Conservation (phyloP, 2,888 invertebrate genomes). For the Nesidiocoris tenuis region DNA sequence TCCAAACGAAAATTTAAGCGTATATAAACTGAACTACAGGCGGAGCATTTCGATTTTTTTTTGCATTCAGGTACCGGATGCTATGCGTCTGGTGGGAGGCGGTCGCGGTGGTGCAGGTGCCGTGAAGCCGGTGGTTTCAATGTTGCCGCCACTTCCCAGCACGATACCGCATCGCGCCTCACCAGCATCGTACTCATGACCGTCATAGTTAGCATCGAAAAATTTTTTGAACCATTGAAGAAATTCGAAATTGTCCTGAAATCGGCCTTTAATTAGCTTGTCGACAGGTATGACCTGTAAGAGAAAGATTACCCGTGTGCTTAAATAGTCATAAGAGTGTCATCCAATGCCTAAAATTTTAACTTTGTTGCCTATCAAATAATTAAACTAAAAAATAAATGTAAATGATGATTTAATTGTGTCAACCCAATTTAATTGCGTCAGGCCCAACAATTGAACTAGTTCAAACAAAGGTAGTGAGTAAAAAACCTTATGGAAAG, state of each 20-base stretch:
- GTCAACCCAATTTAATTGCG: too few species aligned
- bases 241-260: slow-evolving; percentile 99
- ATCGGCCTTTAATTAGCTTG: slow-evolving; percentile 97
- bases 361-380: background rate
- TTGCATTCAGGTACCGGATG: slow-evolving; percentile 47
- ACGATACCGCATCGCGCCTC: slow-evolving; percentile 81
- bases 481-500: too few species aligned
- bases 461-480: too few species aligned
- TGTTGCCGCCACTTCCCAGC: slow-evolving; percentile 70
- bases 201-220: slow-evolving; percentile 99
- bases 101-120: slow-evolving; percentile 57
- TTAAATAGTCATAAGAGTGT: too few species aligned
- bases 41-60: too few species aligned
- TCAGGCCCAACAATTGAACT: too few species aligned
- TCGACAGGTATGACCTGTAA: slow-evolving; percentile 97
- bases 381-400: background rate
- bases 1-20: too few species aligned
- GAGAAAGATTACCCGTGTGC: too few species aligned
- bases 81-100: slow-evolving; percentile 48
- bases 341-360: too few species aligned
- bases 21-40: too few species aligned
- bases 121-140: slow-evolving; percentile 59
- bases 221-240: slow-evolving; percentile 99
- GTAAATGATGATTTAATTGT: background rate
- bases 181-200: slow-evolving; percentile 90